These are phyloP conservation scores for Spilarctia lutea DNA, from an alignment of 2,888 invertebrate genomes.

Conservation along the genomic window DNA sequence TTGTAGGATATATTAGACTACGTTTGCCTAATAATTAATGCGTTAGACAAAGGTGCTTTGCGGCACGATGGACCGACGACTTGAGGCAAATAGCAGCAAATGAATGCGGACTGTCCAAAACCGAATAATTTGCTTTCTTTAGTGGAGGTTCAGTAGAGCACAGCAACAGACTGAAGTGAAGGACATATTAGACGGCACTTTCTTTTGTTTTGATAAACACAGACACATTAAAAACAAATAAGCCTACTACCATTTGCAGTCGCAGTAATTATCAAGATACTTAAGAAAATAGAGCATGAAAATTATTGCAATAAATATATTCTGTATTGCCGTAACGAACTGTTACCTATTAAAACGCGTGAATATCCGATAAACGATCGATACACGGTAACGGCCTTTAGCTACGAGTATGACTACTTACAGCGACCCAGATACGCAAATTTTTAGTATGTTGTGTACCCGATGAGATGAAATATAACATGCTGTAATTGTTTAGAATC, in stretches of 20 bases:
- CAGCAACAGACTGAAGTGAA: no score
- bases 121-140: no score
- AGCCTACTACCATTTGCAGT: not conserved
- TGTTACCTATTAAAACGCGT: not conserved
- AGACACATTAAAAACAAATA: not conserved
- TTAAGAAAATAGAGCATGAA: not conserved
- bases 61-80: no score
- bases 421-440: slow-evolving; percentile 52
- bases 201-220: not conserved
- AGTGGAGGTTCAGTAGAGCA: no score
- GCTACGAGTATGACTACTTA: slow-evolving; percentile 46
- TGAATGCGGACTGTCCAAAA: no score
- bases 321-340: not conserved
- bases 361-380: not conserved
- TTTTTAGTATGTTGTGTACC: slow-evolving; percentile 46
- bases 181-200: no score
- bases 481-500: slow-evolving; percentile 17
- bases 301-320: not conserved
- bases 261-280: not conserved
- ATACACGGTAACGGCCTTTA: not conserved
- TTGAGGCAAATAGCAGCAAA: no score
- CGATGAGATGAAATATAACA: slow-evolving; percentile 23
- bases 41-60: no score
- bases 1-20: not conserved
- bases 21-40: no score